These are phyloP conservation scores for Mugil cephalus DNA, from an alignment of 2,113 vertebrate species.

Conservation along the genomic window DNA sequence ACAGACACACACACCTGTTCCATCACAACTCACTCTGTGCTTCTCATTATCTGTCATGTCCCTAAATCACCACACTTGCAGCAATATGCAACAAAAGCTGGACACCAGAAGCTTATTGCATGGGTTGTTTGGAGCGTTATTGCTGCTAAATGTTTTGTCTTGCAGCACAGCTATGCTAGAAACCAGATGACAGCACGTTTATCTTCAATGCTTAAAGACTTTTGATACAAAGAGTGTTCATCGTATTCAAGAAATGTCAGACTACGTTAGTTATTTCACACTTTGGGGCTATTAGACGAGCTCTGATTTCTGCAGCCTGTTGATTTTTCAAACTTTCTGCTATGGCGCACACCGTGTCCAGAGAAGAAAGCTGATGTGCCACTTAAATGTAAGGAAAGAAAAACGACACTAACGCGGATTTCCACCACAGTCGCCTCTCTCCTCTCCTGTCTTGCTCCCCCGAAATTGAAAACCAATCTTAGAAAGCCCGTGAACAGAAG, in stretches of 20 bases:
- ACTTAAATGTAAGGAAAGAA: too few species aligned
- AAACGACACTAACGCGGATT: too few species aligned
- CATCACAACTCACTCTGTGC: neutral
- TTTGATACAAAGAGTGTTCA: too few species aligned
- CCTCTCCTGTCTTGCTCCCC: neutral
- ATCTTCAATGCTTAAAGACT: conserved; percentile 7
- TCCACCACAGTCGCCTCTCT: conserved; percentile 5
- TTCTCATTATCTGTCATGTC: conserved; percentile 8
- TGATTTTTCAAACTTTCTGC: conserved; percentile 73
- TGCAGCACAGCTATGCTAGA: neutral
- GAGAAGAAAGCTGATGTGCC: neutral
- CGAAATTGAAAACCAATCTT: neutral
- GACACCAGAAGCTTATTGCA: neutral
- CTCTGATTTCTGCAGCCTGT: conserved; percentile 66
- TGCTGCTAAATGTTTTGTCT: neutral
- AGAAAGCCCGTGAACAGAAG: conserved; percentile 1
- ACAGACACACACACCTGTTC: conserved; percentile 19
- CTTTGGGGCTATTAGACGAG: neutral
- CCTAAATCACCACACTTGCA: neutral
- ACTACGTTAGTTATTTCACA: neutral
- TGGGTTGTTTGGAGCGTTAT: neutral
- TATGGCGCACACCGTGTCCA: conserved; percentile 21
- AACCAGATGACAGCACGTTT: neutral
- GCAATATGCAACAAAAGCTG: conserved; percentile 1
- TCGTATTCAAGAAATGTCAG: neutral